Percentiles rank a stretch among this genome's conserved stretches.
These are phyloP conservation scores for Geotrypetes seraphini DNA, from an alignment of 2,797 vertebrate species.

Conservation along the genomic window DNA sequence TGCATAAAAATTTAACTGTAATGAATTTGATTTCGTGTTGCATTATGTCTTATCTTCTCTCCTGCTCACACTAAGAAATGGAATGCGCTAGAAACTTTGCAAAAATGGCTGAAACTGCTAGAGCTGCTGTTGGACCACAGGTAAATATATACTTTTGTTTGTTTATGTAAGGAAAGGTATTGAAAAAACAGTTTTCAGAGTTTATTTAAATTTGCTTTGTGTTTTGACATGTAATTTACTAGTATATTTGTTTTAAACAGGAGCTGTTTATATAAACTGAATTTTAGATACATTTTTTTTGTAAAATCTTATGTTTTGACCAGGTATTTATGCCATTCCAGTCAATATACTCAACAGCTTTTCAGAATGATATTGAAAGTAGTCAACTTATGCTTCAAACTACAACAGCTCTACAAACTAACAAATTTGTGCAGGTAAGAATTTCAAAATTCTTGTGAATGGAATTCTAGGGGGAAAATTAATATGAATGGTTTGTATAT, in stretches of 20 bases:
- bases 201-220: no score
- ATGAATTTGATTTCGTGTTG: no score
- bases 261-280: no score
- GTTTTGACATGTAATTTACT: no score
- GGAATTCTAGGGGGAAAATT: no score
- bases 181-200: no score
- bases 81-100: conserved; percentile 84
- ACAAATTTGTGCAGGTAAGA: conserved; percentile 90
- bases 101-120: conserved; percentile 91
- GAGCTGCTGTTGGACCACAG: conserved; percentile 77
- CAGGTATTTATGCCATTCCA: conserved; percentile 93
- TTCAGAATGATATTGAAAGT: conserved; percentile 82
- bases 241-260: no score
- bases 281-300: no score
- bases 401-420: conserved; percentile 75
- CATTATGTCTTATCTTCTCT: conserved; percentile 6
- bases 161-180: no score
- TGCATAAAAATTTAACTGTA: no score
- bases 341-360: conserved; percentile 78
- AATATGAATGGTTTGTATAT: no score
- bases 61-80: conserved; percentile 78
- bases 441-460: not conserved
- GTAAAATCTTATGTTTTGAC: no score
- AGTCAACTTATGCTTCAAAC: conserved; percentile 83
- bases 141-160: conserved; percentile 40